These are phyloP conservation scores for Lipophrys pholis DNA, from an alignment of 2,113 vertebrate species.

Conservation along the genomic window DNA sequence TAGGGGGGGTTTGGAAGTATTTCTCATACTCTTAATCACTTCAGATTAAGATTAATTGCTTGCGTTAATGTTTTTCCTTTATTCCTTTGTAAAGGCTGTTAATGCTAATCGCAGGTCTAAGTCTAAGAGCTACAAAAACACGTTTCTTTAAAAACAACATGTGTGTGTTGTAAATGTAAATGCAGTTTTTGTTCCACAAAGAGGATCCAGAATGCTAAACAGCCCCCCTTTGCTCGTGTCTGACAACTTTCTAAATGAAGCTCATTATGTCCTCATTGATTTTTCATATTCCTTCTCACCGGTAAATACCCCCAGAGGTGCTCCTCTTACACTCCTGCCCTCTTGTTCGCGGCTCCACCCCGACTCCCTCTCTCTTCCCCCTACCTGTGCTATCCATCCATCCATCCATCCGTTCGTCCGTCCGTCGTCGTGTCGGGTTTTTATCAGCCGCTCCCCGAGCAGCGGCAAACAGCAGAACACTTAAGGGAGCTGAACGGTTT, in stretches of 20 bases:
- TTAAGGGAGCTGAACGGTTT: constrained; percentile 77
- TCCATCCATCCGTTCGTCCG: constrained; percentile 48
- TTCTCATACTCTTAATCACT: no score
- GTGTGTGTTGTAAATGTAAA: constrained; percentile 40
- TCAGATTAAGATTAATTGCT: no score
- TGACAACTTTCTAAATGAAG: constrained; percentile 81
- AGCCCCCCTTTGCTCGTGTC: constrained; percentile 56
- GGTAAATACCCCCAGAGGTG: constrained; percentile 80
- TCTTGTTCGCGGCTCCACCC: constrained; percentile 1
- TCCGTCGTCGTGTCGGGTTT: constrained; percentile 37
- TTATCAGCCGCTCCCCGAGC: constrained; percentile 61
- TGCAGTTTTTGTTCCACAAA: constrained; percentile 47
- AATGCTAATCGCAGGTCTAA: no score
- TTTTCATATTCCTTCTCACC: constrained; percentile 79
- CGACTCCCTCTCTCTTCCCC: constrained; percentile 3
- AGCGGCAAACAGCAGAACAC: constrained; percentile 63
- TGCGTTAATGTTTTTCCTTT: no score
- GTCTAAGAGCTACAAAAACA: no score
- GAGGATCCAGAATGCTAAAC: constrained; percentile 64
- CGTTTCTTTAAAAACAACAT: no score
- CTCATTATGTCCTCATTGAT: constrained; percentile 82
- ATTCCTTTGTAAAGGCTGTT: no score
- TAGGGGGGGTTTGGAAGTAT: no score
- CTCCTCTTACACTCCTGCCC: constrained; percentile 63
- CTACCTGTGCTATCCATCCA: not conserved